These are phyloP conservation scores for Cephus runcator DNA, from an alignment of 2,888 invertebrate genomes.

Conservation along the genomic window DNA sequence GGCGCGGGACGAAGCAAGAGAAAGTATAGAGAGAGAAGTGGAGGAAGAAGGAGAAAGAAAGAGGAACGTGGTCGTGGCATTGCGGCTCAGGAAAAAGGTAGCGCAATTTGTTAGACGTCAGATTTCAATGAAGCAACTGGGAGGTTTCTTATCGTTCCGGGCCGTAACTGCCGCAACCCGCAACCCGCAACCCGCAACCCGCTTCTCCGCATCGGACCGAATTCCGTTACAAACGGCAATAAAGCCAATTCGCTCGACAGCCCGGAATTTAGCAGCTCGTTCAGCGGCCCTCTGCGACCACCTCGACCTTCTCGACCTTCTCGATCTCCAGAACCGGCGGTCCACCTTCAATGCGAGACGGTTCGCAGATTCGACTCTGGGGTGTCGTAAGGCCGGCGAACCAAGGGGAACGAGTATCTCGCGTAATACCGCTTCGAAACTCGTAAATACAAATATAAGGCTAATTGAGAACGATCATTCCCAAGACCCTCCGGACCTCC, in stretches of 20 bases:
- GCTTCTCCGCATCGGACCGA: slow-evolving; percentile 1
- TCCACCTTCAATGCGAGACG: background rate
- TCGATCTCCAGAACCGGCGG: background rate
- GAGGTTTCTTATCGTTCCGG: slow-evolving; percentile 37
- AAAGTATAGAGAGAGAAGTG: background rate
- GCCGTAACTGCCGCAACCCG: slow-evolving; percentile 22
- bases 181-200: slow-evolving; percentile 24
- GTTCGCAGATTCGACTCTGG: background rate
- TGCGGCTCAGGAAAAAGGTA: slow-evolving; percentile 9
- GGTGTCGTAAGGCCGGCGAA: background rate
- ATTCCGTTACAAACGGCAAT: slow-evolving; percentile 28
- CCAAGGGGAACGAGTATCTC: background rate
- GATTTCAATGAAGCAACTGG: slow-evolving; percentile 45
- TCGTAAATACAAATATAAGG: slow-evolving; percentile 45
- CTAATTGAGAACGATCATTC: slow-evolving; percentile 46
- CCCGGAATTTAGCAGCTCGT: slow-evolving; percentile 26
- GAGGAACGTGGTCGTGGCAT: background rate
- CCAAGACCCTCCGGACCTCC: background rate
- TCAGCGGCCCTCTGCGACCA: background rate
- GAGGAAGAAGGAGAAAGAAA: slow-evolving; percentile 1
- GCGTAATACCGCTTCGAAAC: background rate
- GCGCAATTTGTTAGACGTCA: slow-evolving; percentile 47
- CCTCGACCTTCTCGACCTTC: background rate
- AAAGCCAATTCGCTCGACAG: slow-evolving; percentile 31
- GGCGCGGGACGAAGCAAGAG: background rate